phyloP scores from a whole-genome alignment of 2,888 invertebrate species.

The Oxytorus armatus region DNA sequence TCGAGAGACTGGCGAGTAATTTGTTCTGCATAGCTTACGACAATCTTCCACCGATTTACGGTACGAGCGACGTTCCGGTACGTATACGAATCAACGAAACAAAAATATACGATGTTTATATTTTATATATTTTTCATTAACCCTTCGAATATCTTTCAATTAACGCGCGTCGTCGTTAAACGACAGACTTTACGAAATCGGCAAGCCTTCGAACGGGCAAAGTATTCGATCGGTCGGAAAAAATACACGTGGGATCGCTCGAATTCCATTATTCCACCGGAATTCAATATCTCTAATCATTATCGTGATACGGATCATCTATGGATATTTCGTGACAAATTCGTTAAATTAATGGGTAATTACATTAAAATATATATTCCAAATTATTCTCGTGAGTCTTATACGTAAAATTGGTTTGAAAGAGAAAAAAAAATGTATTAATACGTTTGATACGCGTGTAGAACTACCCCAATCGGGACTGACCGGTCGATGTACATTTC shows the following conservation, averaged over 20 bases:
- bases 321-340: slow-evolving; percentile 48
- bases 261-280: slow-evolving; percentile 1
- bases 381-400: not conserved
- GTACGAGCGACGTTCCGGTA: slow-evolving; percentile 73
- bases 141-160: not conserved
- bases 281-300: slow-evolving; percentile 45
- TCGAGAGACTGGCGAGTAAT: slow-evolving; percentile 83
- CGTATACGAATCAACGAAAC: slow-evolving; percentile 28
- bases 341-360: slow-evolving; percentile 48
- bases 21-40: slow-evolving; percentile 87
- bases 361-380: not conserved
- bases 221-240: slow-evolving; percentile 15
- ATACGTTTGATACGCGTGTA: slow-evolving; percentile 59
- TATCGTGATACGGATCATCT: slow-evolving; percentile 33
- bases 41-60: slow-evolving; percentile 85
- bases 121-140: not conserved
- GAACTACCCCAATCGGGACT: slow-evolving; percentile 80
- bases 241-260: slow-evolving; percentile 50
- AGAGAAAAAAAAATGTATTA: slow-evolving; percentile 7
- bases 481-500: slow-evolving; percentile 78
- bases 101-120: not conserved
- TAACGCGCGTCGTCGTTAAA: too few relatives aligned
- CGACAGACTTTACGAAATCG: slow-evolving; percentile 40
- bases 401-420: slow-evolving; percentile 5
- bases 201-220: slow-evolving; percentile 47